Evolutionary conservation across 2,113 vertebrate genomes (phyloP).

Genomic region (Oxygymnocypris stewartii): DNA sequence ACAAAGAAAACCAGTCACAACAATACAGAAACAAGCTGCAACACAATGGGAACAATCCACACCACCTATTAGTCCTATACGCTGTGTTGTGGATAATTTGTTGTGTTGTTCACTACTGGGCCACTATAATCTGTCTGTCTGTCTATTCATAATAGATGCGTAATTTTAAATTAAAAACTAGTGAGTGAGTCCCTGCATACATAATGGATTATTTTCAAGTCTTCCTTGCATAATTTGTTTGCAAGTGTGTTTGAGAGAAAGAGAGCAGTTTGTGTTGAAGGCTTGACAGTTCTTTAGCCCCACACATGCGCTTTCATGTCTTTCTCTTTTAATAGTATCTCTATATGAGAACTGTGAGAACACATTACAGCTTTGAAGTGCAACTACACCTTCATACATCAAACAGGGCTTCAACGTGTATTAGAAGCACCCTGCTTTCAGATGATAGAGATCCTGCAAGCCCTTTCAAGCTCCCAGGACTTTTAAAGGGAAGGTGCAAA

Average conservation of each 20-base stretch:
- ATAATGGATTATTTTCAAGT: not conserved
- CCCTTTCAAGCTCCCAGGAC: slow-evolving; percentile 34
- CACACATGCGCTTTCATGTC: slow-evolving; percentile 37
- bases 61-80: too few relatives aligned
- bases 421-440: slow-evolving; percentile 24
- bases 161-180: not conserved
- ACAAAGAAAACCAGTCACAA: too few relatives aligned
- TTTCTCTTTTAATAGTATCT: slow-evolving; percentile 28
- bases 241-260: not conserved
- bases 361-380: slow-evolving; percentile 47
- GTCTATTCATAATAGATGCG: not conserved
- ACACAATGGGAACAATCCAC: too few relatives aligned
- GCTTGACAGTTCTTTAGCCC: slow-evolving; percentile 41
- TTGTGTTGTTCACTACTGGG: too few relatives aligned
- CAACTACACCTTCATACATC: slow-evolving; percentile 45
- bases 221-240: not conserved
- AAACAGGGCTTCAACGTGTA: slow-evolving; percentile 37
- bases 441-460: slow-evolving; percentile 27
- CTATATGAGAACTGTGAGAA: not conserved
- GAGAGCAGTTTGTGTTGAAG: not conserved
- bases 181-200: not conserved
- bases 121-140: not conserved
- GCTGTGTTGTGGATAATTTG: too few relatives aligned
- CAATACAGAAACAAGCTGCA: too few relatives aligned
- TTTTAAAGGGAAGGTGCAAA: slow-evolving; percentile 42